phyloP scores from a whole-genome alignment of 2,797 vertebrate genomes.

The Eulemur rubriventer region DNA sequence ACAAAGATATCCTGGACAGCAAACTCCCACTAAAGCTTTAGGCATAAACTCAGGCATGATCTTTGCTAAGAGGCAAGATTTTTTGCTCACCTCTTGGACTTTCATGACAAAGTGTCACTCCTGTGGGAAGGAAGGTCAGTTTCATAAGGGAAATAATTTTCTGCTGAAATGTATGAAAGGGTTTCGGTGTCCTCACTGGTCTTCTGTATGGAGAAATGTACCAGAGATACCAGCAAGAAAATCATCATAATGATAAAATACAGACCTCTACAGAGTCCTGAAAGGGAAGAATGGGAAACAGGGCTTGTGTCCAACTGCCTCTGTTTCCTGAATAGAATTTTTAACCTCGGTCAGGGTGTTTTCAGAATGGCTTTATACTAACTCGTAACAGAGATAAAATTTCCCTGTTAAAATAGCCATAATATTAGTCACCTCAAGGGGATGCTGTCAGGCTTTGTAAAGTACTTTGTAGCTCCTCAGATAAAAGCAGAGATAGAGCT shows the following conservation, averaged over 20 bases:
- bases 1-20: background rate
- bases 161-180: background rate
- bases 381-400: conserved; percentile 72
- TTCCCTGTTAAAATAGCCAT: conserved; percentile 73
- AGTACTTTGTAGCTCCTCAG: conserved; percentile 60
- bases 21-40: background rate
- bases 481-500: conserved; percentile 67
- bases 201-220: conserved; percentile 13
- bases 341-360: conserved; percentile 63
- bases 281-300: conserved; percentile 4
- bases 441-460: conserved; percentile 61
- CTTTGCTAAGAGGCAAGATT: background rate
- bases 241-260: conserved; percentile 45
- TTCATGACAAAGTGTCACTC: background rate
- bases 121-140: background rate
- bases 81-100: background rate
- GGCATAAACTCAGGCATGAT: background rate
- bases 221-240: conserved; percentile 27
- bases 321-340: conserved; percentile 53
- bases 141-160: conserved; percentile 33
- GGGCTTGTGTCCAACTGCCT: background rate
- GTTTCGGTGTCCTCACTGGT: background rate
- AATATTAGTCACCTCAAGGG: conserved; percentile 68
- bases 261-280: background rate
- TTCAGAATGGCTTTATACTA: conserved; percentile 41